Evolutionary conservation across 1,140 invertebrate genomes (phyloP), one percentile per base, ranked within the genome.

Genomic region (Agrilus planipennis): DNA sequence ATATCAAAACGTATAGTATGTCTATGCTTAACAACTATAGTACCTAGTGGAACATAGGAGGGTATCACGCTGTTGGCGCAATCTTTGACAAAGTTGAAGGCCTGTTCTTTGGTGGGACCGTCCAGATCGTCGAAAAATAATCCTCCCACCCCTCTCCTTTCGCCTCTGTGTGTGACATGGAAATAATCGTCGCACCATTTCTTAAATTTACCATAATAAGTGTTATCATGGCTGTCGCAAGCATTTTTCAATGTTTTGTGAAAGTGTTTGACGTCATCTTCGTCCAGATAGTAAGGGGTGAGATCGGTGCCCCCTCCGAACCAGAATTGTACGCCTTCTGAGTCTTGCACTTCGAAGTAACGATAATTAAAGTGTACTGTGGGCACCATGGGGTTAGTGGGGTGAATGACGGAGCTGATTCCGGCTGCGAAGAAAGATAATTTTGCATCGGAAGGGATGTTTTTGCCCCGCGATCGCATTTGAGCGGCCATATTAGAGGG

Each of bases 151-250:
- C 93, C 93, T 45, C 92, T 73, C 20, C 79, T 64, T 61, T 94
- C 89, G 21, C 76, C 81, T 54, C 93, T 75, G 58, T 95, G 91
- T 6, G 71, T 70, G 28, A 95, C 85, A 43, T 71, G 67, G 63
- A 97, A 98, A 56, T 98, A 98, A 49, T 94, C 79, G 63, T 98
- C 93, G 62, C 93, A 97, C 91, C 92, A 96, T 57, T 89, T 84
- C 61, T 97, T 98, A 60, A 89, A 98, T 51, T 73, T 80, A 0
- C 72, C 66, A 61, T 97, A 97, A 59, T 87, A 92, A 0, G 66
- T 62, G 32, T 69, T 64, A 54, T 89, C 73, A 59, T 93, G 88
- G 47, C 78, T 71, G 63, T 97, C 91, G 64, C 93, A 98, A 1
- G 90, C 88, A 17, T 70, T 58, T 66, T 96, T 94, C 15, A 97